These are phyloP conservation scores for Xiphophorus couchianus DNA, from an alignment of 2,113 vertebrate species.

Conservation along the genomic window DNA sequence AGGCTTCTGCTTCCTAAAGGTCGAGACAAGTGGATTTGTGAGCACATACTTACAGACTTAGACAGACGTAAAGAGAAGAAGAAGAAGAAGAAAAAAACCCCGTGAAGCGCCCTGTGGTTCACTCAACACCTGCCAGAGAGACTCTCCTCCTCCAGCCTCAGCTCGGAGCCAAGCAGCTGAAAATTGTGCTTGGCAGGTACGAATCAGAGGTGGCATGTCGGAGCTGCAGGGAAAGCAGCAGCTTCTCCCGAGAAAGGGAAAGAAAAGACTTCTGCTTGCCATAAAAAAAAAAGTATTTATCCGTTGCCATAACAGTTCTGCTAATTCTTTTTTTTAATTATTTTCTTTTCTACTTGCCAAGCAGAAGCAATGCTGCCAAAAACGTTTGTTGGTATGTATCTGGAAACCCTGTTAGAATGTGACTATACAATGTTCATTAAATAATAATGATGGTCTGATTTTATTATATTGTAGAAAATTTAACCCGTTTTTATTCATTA, in stretches of 20 bases:
- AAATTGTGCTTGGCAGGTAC: slow-evolving; percentile 24
- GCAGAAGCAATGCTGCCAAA: not conserved
- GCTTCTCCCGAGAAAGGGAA: slow-evolving; percentile 5
- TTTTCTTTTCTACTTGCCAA: not conserved
- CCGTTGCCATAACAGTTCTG: slow-evolving; percentile 21
- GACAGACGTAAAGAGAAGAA: not conserved
- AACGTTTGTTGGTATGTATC: no score
- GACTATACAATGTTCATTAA: no score
- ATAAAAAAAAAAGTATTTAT: not conserved
- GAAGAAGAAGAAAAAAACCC: not conserved
- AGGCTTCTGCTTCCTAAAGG: slow-evolving; percentile 32
- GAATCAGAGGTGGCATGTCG: not conserved
- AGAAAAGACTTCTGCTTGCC: slow-evolving; percentile 11
- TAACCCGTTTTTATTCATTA: no score
- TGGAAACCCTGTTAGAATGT: no score
- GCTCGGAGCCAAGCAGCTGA: slow-evolving; percentile 3
- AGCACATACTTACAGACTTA: slow-evolving; percentile 1
- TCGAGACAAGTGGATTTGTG: slow-evolving; percentile 5
- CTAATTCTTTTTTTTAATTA: no score
- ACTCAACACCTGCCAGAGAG: slow-evolving; percentile 10
- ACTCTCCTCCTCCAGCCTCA: slow-evolving; percentile 12
- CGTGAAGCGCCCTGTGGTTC: not conserved
- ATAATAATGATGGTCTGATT: no score
- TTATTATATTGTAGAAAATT: no score
- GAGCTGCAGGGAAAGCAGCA: slow-evolving; percentile 1